phyloP scores from a whole-genome alignment of 2,888 invertebrate genomes.

The Gerris lacustris region DNA sequence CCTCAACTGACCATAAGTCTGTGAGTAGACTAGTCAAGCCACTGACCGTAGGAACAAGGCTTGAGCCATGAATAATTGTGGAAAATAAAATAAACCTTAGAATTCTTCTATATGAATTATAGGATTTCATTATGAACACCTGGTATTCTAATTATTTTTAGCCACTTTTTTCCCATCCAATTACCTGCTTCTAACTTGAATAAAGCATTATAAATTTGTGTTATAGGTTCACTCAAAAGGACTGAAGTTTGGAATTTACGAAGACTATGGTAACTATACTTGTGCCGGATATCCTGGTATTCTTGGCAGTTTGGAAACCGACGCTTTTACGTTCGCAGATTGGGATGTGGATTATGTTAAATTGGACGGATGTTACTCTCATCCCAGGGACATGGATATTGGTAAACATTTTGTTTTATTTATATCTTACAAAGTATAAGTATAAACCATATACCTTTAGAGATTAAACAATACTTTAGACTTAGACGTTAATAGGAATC shows the following conservation, averaged over 20 bases:
- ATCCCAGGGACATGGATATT: slow-evolving; percentile 74
- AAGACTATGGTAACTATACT: slow-evolving; percentile 92
- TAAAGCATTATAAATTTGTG: background rate
- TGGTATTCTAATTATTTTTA: too few species aligned
- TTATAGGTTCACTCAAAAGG: slow-evolving; percentile 80
- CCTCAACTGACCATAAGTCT: too few species aligned
- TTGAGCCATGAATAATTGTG: too few species aligned
- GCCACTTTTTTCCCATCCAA: too few species aligned
- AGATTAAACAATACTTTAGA: too few species aligned
- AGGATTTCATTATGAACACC: too few species aligned
- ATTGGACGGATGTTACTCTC: slow-evolving; percentile 90
- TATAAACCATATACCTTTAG: too few species aligned
- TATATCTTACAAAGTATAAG: background rate
- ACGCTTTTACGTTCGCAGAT: slow-evolving; percentile 83
- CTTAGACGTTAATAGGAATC: too few species aligned
- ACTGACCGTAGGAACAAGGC: too few species aligned
- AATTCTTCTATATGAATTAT: too few species aligned
- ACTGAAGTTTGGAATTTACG: slow-evolving; percentile 92
- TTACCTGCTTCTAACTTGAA: background rate
- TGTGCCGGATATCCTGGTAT: slow-evolving; percentile 96
- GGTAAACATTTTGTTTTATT: slow-evolving; percentile 39
- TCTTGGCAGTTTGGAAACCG: slow-evolving; percentile 68
- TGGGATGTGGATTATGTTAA: slow-evolving; percentile 98
- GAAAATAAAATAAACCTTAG: too few species aligned
- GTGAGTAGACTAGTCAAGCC: too few species aligned